Evolutionary conservation across 2,797 vertebrate genomes (phyloP), one percentile per base, ranked within the genome.

Genomic region (Smutsia temminckii): DNA sequence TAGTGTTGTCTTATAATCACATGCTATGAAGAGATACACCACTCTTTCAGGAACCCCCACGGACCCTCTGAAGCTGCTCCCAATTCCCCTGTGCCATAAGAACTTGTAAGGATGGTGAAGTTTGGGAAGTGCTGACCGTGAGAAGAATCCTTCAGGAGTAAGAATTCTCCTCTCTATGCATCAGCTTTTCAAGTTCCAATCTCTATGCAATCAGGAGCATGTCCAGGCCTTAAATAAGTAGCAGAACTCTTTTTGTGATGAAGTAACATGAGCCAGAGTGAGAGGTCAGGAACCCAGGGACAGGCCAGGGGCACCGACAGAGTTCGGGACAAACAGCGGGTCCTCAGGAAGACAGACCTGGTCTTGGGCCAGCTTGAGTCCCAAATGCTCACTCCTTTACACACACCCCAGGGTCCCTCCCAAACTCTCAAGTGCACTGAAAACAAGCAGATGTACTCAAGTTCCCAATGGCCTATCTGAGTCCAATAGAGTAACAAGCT

Each of bases 361-460:
- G 61, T 23, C 64, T 59, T 9, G 2, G 40, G 46, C 51, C 5
- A 10, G 21, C 21, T 21, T 29, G n/a, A 8, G 32, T 34, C 46
- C 63, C 12, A 46, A 32, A 29, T 7, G 23, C 3, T 5, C 51
- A 14, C 0, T 6, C 2, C 53, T 37, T 61, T 8, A n/a, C 42
- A 7, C 10, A 0, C 3, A n/a, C 8, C 9, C 2, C 16, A 21
- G 21, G 0, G 0, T 6, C 10, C 20, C 29, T 3, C 51, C 32
- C 18, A 25, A 68, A 17, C 59, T 37, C 34, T 51, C 25, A 12
- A 16, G 8, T 25, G 18, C 4, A 23, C 0, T 25, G 49, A 25
- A 66, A 55, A 5, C 18, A 25, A 6, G 64, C 27, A 7, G 5
- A 6, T 17, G 53, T 32, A 10, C 55, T 18, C 40, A 42, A 18